A percentile compares a stretch with the other conserved stretches of the same genome.
Evolutionary conservation across 2,888 invertebrate species (phyloP).

Genomic region (Drosophila paracracens): DNA sequence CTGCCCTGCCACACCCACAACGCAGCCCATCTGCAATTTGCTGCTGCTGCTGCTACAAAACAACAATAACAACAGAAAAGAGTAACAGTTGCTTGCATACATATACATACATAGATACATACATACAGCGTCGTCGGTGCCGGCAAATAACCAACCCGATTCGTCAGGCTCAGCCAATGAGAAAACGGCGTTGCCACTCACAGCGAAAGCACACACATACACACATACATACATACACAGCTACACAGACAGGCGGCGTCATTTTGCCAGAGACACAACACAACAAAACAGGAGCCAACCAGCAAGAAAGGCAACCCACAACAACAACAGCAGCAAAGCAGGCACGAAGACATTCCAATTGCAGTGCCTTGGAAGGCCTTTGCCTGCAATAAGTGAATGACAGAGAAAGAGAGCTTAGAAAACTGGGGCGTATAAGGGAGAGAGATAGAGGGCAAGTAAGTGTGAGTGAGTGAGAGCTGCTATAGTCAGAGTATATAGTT

Average conservation of each 20-base stretch:
- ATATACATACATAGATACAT: background rate
- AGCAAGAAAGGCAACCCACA: constrained; percentile 67
- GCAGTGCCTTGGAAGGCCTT: constrained; percentile 70
- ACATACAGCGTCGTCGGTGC: constrained; percentile 18
- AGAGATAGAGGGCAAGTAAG: constrained; percentile 19
- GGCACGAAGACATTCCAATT: constrained; percentile 76
- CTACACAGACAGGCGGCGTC: constrained; percentile 72
- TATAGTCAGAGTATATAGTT: constrained; percentile 36
- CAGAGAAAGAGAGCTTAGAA: constrained; percentile 17
- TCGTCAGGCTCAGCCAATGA: constrained; percentile 78
- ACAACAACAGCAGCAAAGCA: constrained; percentile 59
- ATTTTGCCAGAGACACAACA: constrained; percentile 79
- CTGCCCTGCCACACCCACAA: constrained; percentile 65
- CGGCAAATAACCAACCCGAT: constrained; percentile 76
- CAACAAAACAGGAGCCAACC: constrained; percentile 79
- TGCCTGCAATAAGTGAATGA: constrained; percentile 48
- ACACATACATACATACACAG: constrained; percentile 60
- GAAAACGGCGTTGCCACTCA: constrained; percentile 55
- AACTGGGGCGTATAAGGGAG: constrained; percentile 17
- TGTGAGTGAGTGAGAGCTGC: constrained; percentile 7
- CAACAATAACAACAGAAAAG: constrained; percentile 46
- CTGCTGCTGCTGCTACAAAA: constrained; percentile 54
- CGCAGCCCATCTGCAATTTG: constrained; percentile 50
- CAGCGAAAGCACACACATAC: constrained; percentile 31
- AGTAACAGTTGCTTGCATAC: constrained; percentile 47